phyloP scores from a whole-genome alignment of 2,113 vertebrate genomes.

The Marcusenius ussheri region DNA sequence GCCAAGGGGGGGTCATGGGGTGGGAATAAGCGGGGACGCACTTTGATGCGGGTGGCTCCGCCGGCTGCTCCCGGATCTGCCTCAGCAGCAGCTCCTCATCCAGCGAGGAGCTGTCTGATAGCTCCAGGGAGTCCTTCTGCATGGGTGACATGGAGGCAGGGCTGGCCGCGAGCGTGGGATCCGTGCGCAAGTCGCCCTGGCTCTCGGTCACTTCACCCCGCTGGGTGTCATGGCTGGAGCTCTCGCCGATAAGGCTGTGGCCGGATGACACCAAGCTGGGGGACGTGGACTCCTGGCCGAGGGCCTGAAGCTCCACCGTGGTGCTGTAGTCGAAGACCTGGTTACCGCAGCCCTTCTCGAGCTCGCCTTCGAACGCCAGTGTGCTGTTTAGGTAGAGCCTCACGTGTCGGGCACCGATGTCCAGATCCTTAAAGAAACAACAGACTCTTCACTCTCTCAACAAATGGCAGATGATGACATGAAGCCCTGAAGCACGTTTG shows the following conservation, averaged over 20 bases:
- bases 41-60: constrained; percentile 40
- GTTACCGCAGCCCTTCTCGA: constrained; percentile 72
- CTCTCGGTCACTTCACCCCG: not conserved
- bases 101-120: constrained; percentile 7
- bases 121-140: constrained; percentile 38
- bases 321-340: constrained; percentile 63
- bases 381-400: constrained; percentile 80
- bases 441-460: not conserved
- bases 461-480: constrained; percentile 1
- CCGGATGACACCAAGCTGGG: constrained; percentile 51
- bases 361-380: constrained; percentile 74
- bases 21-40: constrained; percentile 57
- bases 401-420: constrained; percentile 72
- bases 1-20: constrained; percentile 65
- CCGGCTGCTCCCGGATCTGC: constrained; percentile 53
- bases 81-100: constrained; percentile 50
- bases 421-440: constrained; percentile 65
- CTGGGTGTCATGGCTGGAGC: not conserved
- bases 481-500: not conserved
- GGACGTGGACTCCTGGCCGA: constrained; percentile 49
- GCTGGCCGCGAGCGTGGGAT: constrained; percentile 27
- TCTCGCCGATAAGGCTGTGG: constrained; percentile 42
- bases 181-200: not conserved
- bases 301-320: constrained; percentile 58
- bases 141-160: constrained; percentile 25